A percentile compares a stretch with the other conserved stretches of the same genome.
Evolutionary conservation across 2,888 invertebrate species (phyloP).

Genomic region (Cerastoderma edule): DNA sequence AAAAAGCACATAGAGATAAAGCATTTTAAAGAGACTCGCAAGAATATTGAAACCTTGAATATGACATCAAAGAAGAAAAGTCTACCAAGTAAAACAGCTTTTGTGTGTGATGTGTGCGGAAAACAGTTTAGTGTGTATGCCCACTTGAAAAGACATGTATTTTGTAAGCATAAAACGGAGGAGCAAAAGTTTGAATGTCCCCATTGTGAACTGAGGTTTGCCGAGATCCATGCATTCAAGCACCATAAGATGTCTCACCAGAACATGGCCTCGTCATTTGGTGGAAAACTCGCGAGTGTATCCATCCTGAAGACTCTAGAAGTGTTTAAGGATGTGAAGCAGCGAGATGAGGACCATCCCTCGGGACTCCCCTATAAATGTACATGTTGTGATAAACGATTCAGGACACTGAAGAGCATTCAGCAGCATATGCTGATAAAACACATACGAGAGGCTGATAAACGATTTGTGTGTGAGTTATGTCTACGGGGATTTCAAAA

Average conservation of each 20-base stretch:
- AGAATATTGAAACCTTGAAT: no score
- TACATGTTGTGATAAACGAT: slow-evolving; percentile 30
- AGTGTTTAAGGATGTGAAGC: neutral
- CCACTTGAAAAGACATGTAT: slow-evolving; percentile 1
- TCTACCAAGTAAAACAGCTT: neutral
- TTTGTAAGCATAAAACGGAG: neutral
- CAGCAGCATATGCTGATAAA: slow-evolving; percentile 29
- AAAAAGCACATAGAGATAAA: slow-evolving; percentile 21
- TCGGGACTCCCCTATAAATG: slow-evolving; percentile 27
- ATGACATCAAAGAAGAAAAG: no score
- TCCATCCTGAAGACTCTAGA: no score
- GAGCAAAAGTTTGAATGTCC: neutral
- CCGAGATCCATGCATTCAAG: neutral
- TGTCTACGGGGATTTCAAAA: slow-evolving; percentile 46
- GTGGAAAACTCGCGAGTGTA: no score
- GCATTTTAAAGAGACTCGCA: neutral
- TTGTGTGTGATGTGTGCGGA: slow-evolving; percentile 19
- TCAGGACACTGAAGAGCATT: slow-evolving; percentile 26
- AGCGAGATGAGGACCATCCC: neutral
- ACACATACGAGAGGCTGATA: slow-evolving; percentile 41
- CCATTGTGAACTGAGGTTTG: neutral
- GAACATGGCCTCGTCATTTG: neutral
- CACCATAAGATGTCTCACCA: neutral
- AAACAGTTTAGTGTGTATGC: neutral
- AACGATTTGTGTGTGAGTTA: slow-evolving; percentile 35